Conservation (phyloP, 2,797 vertebrate genomes). For the Mormyrus hasselquistii region DNA sequence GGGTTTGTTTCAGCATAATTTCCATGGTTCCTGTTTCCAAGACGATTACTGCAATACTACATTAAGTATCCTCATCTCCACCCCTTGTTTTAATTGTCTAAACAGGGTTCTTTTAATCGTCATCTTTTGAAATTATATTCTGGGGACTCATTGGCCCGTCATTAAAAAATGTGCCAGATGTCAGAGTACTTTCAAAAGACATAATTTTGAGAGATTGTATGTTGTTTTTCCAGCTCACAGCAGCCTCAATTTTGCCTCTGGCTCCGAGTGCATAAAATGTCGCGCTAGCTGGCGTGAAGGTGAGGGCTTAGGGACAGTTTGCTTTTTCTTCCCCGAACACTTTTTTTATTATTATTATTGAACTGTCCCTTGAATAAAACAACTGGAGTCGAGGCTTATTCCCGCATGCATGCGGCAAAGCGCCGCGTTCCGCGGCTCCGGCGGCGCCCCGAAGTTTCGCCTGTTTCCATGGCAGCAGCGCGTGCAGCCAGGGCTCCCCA, state of each 20-base stretch:
- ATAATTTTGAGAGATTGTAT: neutral
- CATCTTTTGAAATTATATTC: neutral
- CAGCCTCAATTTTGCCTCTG: slow-evolving; percentile 1
- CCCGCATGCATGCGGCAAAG: neutral
- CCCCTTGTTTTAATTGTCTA: neutral
- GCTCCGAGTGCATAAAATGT: neutral
- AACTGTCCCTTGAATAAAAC: neutral
- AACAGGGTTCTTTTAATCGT: neutral
- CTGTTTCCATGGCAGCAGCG: slow-evolving; percentile 6
- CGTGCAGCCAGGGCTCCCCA: neutral
- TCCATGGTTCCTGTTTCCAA: neutral
- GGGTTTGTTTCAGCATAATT: neutral
- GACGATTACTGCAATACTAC: neutral
- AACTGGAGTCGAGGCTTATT: neutral
- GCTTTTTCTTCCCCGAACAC: neutral
- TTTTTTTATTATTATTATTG: neutral
- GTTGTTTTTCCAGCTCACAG: neutral
- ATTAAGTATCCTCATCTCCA: neutral
- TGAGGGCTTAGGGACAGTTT: neutral
- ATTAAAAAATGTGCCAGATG: neutral
- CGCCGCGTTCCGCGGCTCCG: neutral
- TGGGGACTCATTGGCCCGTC: neutral
- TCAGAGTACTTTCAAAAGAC: neutral
- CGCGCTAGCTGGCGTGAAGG: neutral
- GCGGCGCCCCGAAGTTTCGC: neutral